A percentile compares a stretch with the other conserved stretches of the same genome.
Conservation (phyloP, 2,888 invertebrate species). For the Marronus borbonicus region DNA sequence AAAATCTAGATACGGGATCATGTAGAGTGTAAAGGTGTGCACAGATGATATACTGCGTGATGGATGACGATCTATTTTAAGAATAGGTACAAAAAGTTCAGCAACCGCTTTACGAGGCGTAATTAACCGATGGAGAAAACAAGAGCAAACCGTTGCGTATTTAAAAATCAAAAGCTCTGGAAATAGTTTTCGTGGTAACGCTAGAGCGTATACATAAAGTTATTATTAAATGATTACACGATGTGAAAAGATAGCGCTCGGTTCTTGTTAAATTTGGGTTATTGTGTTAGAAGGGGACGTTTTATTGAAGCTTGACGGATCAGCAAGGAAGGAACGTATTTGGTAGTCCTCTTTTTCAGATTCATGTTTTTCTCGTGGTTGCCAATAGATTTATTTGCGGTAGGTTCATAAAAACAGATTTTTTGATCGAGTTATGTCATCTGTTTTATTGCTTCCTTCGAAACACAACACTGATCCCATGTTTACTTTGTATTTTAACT, state of each 20-base stretch:
- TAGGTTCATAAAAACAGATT: no score
- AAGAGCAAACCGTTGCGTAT: background rate
- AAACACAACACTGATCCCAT: no score
- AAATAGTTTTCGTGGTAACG: conserved; percentile 10
- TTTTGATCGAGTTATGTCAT: background rate
- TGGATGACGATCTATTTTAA: conserved; percentile 28
- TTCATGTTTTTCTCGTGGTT: no score
- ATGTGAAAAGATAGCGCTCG: background rate
- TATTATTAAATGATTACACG: background rate
- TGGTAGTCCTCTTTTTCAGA: no score
- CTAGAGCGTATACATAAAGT: background rate
- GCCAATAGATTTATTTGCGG: no score
- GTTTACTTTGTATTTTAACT: no score
- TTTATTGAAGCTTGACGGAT: no score
- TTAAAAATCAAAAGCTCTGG: conserved; percentile 10
- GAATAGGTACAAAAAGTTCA: conserved; percentile 31
- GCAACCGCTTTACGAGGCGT: conserved; percentile 35
- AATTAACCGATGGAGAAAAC: conserved; percentile 22
- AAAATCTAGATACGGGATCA: background rate
- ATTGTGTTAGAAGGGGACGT: background rate
- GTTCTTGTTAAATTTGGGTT: background rate
- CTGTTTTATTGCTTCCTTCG: background rate
- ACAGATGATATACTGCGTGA: conserved; percentile 15
- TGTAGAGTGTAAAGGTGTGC: background rate
- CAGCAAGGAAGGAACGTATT: no score